Evolutionary conservation across 2,113 vertebrate genomes (phyloP), one percentile per base, ranked within the genome.

Genomic region (Callipepla squamata): DNA sequence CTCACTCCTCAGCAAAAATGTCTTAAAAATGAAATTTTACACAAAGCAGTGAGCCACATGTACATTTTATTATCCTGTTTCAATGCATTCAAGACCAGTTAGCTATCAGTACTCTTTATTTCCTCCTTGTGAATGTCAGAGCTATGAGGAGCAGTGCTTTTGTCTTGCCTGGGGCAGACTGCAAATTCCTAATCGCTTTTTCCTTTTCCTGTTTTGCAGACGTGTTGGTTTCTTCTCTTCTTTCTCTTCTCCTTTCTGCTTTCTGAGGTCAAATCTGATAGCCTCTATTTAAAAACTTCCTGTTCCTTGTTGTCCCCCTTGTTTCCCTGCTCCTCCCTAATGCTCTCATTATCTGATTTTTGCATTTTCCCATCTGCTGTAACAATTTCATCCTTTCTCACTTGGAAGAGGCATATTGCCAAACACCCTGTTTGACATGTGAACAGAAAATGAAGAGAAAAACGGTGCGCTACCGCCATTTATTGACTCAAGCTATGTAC

Each of bases 361-460:
- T 75, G 42, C 70, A 44, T 94, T 94, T 95, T 76, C 79, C 93
- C 85, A 85, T 95, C 94, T 95, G 92, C 94, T 94, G 51, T 87
- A 87, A 62, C 81, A 79, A 77, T 93, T 91, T 74, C 75, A 67
- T 94, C n/a, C 67, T 91, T 91, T 94, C 89, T 74, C 83, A 80
- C 89, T 93, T 55, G 75, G 79, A 92, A 80, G 84, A 91, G 87
- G 72, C 91, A 7, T 55, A 34, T 40, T 0, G 8, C 92, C 94
- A 87, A 94, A 77, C 72, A 58, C 38, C n/a, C 72, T 1, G 0
- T 59, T 70, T 82, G 89, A 85, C 67, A 42, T 50, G 78, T 70
- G 95, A 92, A 68, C 45, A 68, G 78, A 83, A 87, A 88, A 86
- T 4, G 38, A 93, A 77, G 69, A 80, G 59, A 67, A 40, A 40